These are phyloP conservation scores for Sylvilagus bachmani DNA, from an alignment of 2,113 vertebrate species.

Conservation along the genomic window DNA sequence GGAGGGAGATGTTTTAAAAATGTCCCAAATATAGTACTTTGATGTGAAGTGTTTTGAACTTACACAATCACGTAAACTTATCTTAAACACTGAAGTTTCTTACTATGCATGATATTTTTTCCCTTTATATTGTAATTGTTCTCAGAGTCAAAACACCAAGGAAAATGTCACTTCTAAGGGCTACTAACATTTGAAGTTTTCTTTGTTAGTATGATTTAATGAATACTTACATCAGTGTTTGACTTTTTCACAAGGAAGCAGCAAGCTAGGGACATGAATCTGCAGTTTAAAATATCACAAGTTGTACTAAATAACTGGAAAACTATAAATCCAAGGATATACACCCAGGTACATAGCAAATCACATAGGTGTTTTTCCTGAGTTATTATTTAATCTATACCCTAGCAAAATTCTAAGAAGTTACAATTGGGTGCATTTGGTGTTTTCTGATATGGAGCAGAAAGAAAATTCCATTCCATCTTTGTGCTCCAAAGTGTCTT, in stretches of 20 bases:
- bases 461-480: conserved; percentile 49
- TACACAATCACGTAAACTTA: background rate
- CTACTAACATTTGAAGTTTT: conserved; percentile 1
- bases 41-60: conserved; percentile 55
- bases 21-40: background rate
- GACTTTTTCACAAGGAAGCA: background rate
- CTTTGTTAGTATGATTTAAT: conserved; percentile 37
- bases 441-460: background rate
- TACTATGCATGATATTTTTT: background rate
- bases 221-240: background rate
- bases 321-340: background rate
- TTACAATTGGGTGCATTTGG: conserved; percentile 20
- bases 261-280: background rate
- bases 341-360: background rate
- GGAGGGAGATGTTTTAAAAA: conserved; percentile 24
- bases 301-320: background rate
- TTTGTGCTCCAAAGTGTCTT: conserved; percentile 15
- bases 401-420: conserved; percentile 33
- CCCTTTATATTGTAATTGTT: conserved; percentile 32
- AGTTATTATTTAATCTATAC: conserved; percentile 44
- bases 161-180: conserved; percentile 45
- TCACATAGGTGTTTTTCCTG: background rate
- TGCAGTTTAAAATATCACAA: conserved; percentile 11
- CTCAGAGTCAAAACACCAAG: background rate
- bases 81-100: conserved; percentile 43